Conservation (phyloP, 2,888 invertebrate genomes). For the Allophyes oxyacanthae region DNA sequence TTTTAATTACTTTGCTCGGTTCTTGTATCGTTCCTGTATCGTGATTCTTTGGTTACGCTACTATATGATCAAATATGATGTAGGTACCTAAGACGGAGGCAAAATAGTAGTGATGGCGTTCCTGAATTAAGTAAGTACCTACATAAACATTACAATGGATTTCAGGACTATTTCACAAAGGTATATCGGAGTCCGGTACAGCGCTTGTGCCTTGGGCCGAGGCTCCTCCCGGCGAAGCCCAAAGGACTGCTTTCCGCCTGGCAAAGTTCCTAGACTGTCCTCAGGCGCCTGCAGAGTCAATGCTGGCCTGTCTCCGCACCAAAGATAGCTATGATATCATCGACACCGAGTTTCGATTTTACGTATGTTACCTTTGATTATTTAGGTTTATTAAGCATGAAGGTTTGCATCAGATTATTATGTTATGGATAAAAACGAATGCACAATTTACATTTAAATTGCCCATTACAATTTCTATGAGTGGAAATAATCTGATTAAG, state of each 20-base stretch:
- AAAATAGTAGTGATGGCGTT: no score
- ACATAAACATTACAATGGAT: slow-evolving; percentile 12
- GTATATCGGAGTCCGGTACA: slow-evolving; percentile 93
- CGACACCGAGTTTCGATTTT: slow-evolving; percentile 90
- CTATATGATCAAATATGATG: no score
- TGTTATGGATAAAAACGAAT: no score
- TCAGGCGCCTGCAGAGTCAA: slow-evolving; percentile 79
- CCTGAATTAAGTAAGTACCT: no score
- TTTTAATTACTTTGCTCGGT: no score
- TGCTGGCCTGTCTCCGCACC: slow-evolving; percentile 90
- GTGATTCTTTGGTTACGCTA: no score
- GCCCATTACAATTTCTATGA: no score
- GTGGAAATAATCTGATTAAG: no score
- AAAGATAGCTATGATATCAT: slow-evolving; percentile 91
- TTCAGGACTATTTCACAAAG: slow-evolving; percentile 92
- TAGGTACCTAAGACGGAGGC: no score
- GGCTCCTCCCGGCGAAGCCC: slow-evolving; percentile 89
- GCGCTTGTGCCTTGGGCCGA: slow-evolving; percentile 92
- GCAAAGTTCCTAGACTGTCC: slow-evolving; percentile 91
- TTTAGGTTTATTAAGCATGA: not conserved
- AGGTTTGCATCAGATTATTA: no score
- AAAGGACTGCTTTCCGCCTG: slow-evolving; percentile 89
- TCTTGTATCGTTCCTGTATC: no score
- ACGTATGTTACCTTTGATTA: slow-evolving; percentile 87
- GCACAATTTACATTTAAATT: no score